Base-by-base conservation (phyloP, 2,888 invertebrate genomes). In the Ligdia adustata region DNA sequence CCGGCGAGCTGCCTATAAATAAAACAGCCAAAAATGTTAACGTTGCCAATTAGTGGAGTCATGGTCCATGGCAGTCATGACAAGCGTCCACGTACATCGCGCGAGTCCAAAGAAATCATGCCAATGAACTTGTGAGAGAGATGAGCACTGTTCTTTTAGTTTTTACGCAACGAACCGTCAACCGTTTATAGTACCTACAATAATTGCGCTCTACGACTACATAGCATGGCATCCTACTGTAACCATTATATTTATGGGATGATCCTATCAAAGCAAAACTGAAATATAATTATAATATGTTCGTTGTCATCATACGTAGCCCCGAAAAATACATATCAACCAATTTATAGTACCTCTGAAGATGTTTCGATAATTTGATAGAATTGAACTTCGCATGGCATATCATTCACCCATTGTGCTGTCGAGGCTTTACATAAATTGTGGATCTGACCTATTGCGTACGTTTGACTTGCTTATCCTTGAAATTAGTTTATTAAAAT, bases 71-170 rank as follows among this genome's bases (percentile, higher is more conserved):
- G 68, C 72, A 72, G 70, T 7, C 72, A 80, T 79, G 69, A 73
- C 72, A 72, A 73, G 70, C 58, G 60, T 59, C 61, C 60, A 63
- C 65, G 72, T 64, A 66, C 55, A 63, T 62, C 56, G 57, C 52
- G 48, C 65, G 62, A 59, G 72, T 59, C 64, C 65, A 72, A 69
- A 62, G 62, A 74, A 75, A 72, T 65, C 71, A 80, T 81, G 86
- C 86, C 84, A 86, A 82, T 85, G 86, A 87, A 86, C 86, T 84
- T 79, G 66, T 65, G 74, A 75, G 67, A 72, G n/a, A n/a, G n/a
- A n/a, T n/a, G n/a, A n/a, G 69, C 70, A 69, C 68, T 68, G 63
- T 64, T 64, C 66, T 64, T 71, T 72, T 66, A 69, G 66, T 77
- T 66, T 77, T 66, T 70, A 74, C 74, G 71, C 70, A 75, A 72